Evolutionary conservation across 2,797 vertebrate genomes (phyloP).

Genomic region (Phataginus tetradactyla): DNA sequence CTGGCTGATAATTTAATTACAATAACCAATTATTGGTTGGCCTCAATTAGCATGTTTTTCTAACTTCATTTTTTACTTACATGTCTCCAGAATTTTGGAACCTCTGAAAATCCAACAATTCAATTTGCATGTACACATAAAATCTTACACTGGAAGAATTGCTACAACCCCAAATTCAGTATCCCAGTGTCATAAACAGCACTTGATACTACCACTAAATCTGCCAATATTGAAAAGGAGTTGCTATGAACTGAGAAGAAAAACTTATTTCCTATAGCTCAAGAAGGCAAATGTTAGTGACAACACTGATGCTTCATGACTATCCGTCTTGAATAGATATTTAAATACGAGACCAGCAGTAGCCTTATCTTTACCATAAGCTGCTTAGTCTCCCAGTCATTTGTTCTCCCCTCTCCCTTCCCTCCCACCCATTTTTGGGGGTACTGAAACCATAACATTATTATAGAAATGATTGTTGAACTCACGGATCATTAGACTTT

Average conservation of each 20-base stretch:
- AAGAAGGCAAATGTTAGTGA: background rate
- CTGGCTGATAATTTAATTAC: background rate
- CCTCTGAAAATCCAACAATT: conserved; percentile 14
- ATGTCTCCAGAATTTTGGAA: background rate
- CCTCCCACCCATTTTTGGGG: conserved; percentile 42
- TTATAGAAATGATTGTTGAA: conserved; percentile 84
- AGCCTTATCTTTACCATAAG: background rate
- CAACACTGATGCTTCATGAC: background rate
- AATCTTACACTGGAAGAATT: conserved; percentile 13
- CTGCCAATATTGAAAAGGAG: background rate
- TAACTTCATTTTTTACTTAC: background rate
- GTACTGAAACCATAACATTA: conserved; percentile 78
- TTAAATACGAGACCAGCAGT: background rate
- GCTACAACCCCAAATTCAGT: background rate
- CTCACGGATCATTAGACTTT: conserved; percentile 99
- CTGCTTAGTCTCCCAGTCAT: conserved; percentile 27
- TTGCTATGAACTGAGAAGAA: background rate
- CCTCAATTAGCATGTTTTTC: conserved; percentile 24
- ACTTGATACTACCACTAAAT: background rate
- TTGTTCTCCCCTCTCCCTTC: background rate
- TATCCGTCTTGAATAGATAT: background rate
- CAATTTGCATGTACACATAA: background rate
- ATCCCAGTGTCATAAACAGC: background rate
- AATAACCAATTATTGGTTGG: background rate
- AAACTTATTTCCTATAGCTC: background rate